Percentiles rank a stretch among this genome's conserved stretches.
These are phyloP conservation scores for Cephalotes varians DNA, from an alignment of 2,888 invertebrate genomes.

Conservation along the genomic window DNA sequence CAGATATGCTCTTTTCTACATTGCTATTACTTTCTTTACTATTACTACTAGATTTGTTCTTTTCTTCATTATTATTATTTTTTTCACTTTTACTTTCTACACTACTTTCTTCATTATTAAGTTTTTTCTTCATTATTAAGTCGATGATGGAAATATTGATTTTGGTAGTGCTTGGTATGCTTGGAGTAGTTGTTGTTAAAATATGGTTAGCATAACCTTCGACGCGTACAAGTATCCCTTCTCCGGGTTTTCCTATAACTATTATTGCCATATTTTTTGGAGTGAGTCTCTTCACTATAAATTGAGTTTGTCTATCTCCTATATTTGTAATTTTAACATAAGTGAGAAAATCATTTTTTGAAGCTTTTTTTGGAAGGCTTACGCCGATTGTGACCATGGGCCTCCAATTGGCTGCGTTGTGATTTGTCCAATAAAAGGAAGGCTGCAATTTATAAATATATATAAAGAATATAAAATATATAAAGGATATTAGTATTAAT, in stretches of 20 bases:
- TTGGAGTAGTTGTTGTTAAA: neutral
- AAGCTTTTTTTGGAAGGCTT: no score
- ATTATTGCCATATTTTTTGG: slow-evolving; percentile 46
- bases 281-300: slow-evolving; percentile 64
- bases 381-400: slow-evolving; percentile 60
- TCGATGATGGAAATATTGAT: no score
- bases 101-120: no score
- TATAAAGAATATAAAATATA: no score
- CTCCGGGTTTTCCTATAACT: slow-evolving; percentile 57
- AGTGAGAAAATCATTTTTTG: slow-evolving; percentile 62
- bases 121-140: no score
- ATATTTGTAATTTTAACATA: slow-evolving; percentile 61
- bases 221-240: slow-evolving; percentile 62
- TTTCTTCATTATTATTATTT: no score
- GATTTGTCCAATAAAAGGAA: accelerated
- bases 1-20: no score
- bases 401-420: slow-evolving; percentile 38
- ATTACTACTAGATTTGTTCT: no score
- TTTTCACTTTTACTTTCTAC: no score
- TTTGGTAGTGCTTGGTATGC: neutral
- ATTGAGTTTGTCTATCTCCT: slow-evolving; percentile 39
- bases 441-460: slow-evolving; percentile 67
- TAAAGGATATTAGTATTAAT: neutral
- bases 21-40: no score
- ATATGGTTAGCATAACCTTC: slow-evolving; percentile 59